phyloP scores from a whole-genome alignment of 2,113 vertebrate species.

The Macrotis lagotis region DNA sequence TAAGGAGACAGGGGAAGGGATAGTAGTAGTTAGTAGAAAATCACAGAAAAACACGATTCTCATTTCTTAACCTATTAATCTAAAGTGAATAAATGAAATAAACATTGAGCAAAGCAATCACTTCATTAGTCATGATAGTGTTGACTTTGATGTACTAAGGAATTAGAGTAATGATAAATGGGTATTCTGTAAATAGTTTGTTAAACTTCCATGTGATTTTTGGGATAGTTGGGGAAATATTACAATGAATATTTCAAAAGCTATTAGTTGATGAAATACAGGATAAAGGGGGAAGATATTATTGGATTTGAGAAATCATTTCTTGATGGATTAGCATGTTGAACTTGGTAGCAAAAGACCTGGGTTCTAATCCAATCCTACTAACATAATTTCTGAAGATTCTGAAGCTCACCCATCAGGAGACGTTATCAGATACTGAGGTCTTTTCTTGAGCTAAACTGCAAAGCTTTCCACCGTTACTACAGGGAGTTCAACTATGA shows the following conservation, averaged over 20 bases:
- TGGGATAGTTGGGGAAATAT: neutral
- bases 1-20: neutral
- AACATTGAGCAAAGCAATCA: neutral
- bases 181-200: neutral
- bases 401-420: too few species aligned
- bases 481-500: too few species aligned
- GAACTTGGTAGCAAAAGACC: neutral
- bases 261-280: neutral
- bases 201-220: neutral
- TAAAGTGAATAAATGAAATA: too few species aligned
- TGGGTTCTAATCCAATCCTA: neutral
- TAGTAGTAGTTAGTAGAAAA: neutral
- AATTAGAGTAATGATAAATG: neutral
- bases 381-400: too few species aligned
- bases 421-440: too few species aligned
- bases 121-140: slow-evolving; percentile 12
- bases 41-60: slow-evolving; percentile 5
- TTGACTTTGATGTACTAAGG: slow-evolving; percentile 5
- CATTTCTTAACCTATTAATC: slow-evolving; percentile 40
- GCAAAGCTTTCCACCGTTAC: too few species aligned
- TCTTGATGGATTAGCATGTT: neutral
- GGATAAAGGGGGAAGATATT: neutral
- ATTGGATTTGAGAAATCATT: neutral
- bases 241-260: neutral
- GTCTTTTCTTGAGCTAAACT: too few species aligned